Percentiles rank a stretch among this genome's conserved stretches.
Evolutionary conservation across 1,140 invertebrate species (phyloP).

Genomic region (Drosophila aff.): DNA sequence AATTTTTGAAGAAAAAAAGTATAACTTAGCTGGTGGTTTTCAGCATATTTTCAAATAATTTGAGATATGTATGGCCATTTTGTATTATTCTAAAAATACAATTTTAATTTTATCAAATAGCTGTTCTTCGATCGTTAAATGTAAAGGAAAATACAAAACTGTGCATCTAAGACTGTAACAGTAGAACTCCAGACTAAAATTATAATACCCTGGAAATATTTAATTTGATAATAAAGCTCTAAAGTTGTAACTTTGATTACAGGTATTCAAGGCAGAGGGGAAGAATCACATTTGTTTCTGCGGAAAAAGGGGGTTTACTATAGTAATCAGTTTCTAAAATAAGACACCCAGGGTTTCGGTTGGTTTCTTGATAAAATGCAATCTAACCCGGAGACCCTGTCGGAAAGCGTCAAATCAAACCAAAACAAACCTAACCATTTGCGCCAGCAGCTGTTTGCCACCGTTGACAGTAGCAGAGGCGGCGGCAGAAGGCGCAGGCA

Average conservation of each 20-base stretch:
- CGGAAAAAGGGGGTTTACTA: too few relatives aligned
- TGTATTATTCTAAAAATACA: too few relatives aligned
- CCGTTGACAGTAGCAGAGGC: slow-evolving; percentile 47
- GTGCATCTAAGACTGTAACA: too few relatives aligned
- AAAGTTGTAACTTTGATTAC: not conserved
- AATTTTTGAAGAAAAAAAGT: too few relatives aligned
- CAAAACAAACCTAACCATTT: slow-evolving; percentile 70
- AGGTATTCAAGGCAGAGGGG: not conserved
- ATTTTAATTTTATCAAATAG: too few relatives aligned
- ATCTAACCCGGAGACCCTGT: slow-evolving; percentile 14
- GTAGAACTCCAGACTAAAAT: not conserved
- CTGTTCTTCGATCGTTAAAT: too few relatives aligned
- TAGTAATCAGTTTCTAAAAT: not conserved
- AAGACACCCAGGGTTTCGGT: too few relatives aligned
- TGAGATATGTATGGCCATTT: too few relatives aligned
- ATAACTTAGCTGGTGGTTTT: too few relatives aligned
- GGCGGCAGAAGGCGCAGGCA: slow-evolving; percentile 45
- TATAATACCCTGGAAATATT: not conserved
- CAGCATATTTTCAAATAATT: too few relatives aligned
- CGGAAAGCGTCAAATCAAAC: slow-evolving; percentile 59
- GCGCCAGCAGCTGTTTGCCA: slow-evolving; percentile 27
- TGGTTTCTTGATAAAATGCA: not conserved
- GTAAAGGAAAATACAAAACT: too few relatives aligned
- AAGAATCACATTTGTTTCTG: not conserved
- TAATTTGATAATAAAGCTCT: not conserved